Evolutionary conservation across 1,140 invertebrate species (phyloP), one percentile per base, ranked within the genome.

Genomic region (Akabosia matsudoensis): DNA sequence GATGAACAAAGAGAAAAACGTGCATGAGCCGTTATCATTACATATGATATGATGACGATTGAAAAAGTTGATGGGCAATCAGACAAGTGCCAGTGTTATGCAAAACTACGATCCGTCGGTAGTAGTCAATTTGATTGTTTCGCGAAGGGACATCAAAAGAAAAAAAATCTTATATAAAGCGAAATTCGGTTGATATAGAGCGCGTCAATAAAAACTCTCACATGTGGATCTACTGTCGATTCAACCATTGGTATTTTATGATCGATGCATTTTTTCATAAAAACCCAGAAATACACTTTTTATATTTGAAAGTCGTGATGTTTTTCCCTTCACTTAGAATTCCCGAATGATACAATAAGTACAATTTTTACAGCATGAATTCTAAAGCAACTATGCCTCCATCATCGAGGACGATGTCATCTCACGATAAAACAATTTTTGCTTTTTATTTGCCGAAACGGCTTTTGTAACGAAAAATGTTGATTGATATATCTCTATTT

Each of bases 271-370:
- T 61, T 61, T 61, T 61, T 61, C 24, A 24, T 22, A 61, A 61
- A 61, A 24, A n/a, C 24, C 7, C 13, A 61, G 24, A 24, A 61
- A 61, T 61, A 18, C 18, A 45, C 18, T 45, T 45, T 45, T 45
- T 45, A 7, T 45, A 45, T 45, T 61, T n/a, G 54, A 61, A 61
- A 61, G 24, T n/a, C 54, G 54, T 61, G 54, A 61, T 22, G 54
- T 7, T 61, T 61, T 61, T 61, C 54, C 54, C 54, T 61, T 61
- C 54, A 61, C 54, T 61, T 61, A 22, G 54, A 3, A 61, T n/a
- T 61, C 13, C 37, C 7, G 37, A 7, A 45, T 18, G n/a, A 45
- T 45, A 45, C 18, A 10, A 45, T 45, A 45, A n/a, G n/a, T n/a
- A n/a, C n/a, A n/a, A n/a, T n/a, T n/a, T n/a, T n/a, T n/a, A n/a